Conservation (phyloP, 2,888 invertebrate genomes). For the Dynastes maya region DNA sequence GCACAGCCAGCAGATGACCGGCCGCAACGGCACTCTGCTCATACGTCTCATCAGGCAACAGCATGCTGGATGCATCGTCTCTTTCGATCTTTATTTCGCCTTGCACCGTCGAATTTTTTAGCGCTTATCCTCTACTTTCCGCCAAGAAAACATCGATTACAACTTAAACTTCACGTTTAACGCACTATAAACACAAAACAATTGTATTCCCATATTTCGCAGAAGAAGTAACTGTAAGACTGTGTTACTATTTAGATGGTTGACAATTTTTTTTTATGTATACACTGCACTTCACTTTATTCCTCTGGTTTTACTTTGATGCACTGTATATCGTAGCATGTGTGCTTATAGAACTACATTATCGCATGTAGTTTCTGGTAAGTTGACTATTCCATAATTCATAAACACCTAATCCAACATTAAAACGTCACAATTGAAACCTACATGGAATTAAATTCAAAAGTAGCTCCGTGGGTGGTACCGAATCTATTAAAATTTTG, state of each 20-base stretch:
- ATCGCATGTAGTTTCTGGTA: not conserved
- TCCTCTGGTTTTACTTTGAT: no score
- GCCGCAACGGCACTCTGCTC: slow-evolving; percentile 73
- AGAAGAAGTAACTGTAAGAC: no score
- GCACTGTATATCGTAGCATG: not conserved
- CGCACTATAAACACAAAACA: no score
- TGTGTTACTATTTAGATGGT: no score
- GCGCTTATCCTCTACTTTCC: slow-evolving; percentile 15
- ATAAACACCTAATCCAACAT: slow-evolving; percentile 34
- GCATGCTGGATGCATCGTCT: slow-evolving; percentile 71
- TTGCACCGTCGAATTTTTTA: slow-evolving; percentile 36
- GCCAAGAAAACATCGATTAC: slow-evolving; percentile 19
- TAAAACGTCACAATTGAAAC: slow-evolving; percentile 29
- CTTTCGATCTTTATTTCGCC: slow-evolving; percentile 45
- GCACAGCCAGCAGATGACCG: slow-evolving; percentile 69
- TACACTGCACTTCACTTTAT: no score
- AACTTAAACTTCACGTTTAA: slow-evolving; percentile 1
- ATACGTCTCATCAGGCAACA: slow-evolving; percentile 87
- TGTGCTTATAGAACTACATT: not conserved
- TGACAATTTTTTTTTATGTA: no score
- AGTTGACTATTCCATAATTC: slow-evolving; percentile 34
- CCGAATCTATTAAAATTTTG: slow-evolving; percentile 37
- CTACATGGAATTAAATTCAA: slow-evolving; percentile 5
- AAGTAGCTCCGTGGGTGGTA: slow-evolving; percentile 35
- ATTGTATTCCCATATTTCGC: no score